These are phyloP conservation scores for Creontiades dilutus DNA, from an alignment of 2,888 invertebrate genomes.

Conservation along the genomic window DNA sequence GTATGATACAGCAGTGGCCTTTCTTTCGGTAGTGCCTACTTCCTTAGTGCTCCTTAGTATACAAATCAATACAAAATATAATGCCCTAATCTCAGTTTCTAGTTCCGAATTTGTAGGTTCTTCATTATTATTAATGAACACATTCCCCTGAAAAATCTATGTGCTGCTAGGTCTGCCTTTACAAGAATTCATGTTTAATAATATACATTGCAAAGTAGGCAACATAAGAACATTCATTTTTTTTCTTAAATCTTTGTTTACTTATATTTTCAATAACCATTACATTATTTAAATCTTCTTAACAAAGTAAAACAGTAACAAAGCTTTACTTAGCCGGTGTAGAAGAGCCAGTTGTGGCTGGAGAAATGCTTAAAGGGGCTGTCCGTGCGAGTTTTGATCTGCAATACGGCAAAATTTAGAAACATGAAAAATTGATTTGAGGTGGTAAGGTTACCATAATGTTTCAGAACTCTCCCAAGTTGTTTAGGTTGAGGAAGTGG, in stretches of 20 bases:
- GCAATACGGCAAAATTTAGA: conserved; percentile 19
- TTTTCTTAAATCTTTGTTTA: conserved; percentile 48
- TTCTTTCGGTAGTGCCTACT: conserved; percentile 30
- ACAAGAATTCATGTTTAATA: conserved; percentile 57
- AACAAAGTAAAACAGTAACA: conserved; percentile 63
- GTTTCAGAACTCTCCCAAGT: too few relatives aligned
- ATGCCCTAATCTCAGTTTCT: conserved; percentile 47
- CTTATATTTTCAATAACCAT: conserved; percentile 42
- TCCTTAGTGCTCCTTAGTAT: conserved; percentile 18
- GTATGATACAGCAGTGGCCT: conserved; percentile 46
- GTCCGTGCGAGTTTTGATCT: conserved; percentile 74
- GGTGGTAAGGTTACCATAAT: too few relatives aligned
- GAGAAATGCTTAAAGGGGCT: conserved; percentile 57
- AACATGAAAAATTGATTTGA: too few relatives aligned
- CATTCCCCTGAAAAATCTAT: conserved; percentile 61
- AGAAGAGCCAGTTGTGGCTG: conserved; percentile 65
- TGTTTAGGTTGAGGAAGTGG: too few relatives aligned
- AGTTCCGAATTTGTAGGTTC: conserved; percentile 63
- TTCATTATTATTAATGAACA: conserved; percentile 73
- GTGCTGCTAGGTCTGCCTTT: conserved; percentile 51
- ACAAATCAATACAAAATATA: conserved; percentile 63
- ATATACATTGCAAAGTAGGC: conserved; percentile 65
- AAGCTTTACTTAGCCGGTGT: conserved; percentile 73
- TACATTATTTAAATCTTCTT: conserved; percentile 58
- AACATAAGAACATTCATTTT: conserved; percentile 69